A percentile compares a stretch with the other conserved stretches of the same genome.
phyloP scores from a whole-genome alignment of 2,888 invertebrate species.

The Amaurobius ferox region DNA sequence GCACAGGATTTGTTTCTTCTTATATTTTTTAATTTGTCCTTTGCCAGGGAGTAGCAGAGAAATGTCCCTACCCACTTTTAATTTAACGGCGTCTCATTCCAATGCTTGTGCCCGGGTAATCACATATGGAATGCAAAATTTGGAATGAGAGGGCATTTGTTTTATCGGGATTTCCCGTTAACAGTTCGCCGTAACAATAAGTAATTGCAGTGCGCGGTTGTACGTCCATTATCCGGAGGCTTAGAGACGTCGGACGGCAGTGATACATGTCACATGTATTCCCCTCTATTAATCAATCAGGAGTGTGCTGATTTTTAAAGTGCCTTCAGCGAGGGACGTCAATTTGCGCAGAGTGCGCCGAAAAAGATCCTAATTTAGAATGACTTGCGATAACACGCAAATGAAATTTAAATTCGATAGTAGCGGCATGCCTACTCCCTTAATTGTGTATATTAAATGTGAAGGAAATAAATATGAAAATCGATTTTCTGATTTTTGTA shows the following conservation, averaged over 20 bases:
- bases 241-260: slow-evolving; percentile 1
- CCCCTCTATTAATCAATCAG: slow-evolving; percentile 4
- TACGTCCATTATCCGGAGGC: slow-evolving; percentile 14
- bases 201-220: slow-evolving; percentile 35
- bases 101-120: slow-evolving; percentile 35
- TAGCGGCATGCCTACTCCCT: too few relatives aligned
- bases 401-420: too few relatives aligned
- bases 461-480: too few relatives aligned
- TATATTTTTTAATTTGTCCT: slow-evolving; percentile 50
- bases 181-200: slow-evolving; percentile 26
- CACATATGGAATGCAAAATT: slow-evolving; percentile 45
- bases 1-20: slow-evolving; percentile 35
- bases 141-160: slow-evolving; percentile 39
- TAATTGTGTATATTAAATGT: too few relatives aligned
- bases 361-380: too few relatives aligned
- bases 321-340: background rate
- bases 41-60: slow-evolving; percentile 24
- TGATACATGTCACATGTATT: slow-evolving; percentile 8
- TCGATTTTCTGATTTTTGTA: too few relatives aligned
- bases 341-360: too few relatives aligned
- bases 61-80: slow-evolving; percentile 65
- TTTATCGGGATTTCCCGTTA: slow-evolving; percentile 57
- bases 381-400: too few relatives aligned
- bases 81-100: slow-evolving; percentile 56
- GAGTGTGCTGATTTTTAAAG: background rate